Evolutionary conservation across 1,140 invertebrate species (phyloP).

Genomic region (Lutraria rhynchaena): DNA sequence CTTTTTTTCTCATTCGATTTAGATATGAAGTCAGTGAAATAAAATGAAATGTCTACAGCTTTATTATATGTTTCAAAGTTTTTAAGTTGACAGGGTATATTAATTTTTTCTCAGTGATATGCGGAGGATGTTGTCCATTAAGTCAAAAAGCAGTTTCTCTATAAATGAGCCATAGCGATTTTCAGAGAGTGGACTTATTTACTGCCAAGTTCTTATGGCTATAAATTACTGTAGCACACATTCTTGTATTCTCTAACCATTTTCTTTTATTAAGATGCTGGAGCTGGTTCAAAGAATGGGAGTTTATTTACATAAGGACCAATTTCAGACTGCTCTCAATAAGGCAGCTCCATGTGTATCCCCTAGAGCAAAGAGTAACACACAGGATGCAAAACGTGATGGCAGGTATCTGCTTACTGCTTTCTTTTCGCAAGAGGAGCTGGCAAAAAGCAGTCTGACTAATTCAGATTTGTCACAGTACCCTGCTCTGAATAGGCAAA

Average conservation of each 20-base stretch:
- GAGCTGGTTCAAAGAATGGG: not conserved
- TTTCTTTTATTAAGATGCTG: conserved; percentile 8
- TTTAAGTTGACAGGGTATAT: too few species aligned
- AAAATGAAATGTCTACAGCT: too few species aligned
- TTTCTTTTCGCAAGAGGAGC: conserved; percentile 8
- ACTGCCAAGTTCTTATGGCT: not conserved
- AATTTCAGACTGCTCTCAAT: not conserved
- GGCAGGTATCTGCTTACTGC: not conserved
- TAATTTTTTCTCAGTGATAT: too few species aligned
- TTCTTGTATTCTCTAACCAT: not conserved
- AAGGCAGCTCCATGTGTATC: not conserved
- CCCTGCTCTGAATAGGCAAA: not conserved
- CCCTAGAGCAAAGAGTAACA: not conserved
- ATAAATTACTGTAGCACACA: not conserved
- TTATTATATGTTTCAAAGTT: too few species aligned
- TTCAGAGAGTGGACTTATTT: too few species aligned
- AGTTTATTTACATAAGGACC: conserved; percentile 9
- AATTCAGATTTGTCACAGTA: conserved; percentile 12
- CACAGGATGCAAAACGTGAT: not conserved
- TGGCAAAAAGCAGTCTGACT: conserved; percentile 4
- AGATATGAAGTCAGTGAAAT: too few species aligned
- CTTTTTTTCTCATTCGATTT: too few species aligned
- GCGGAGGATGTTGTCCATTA: too few species aligned
- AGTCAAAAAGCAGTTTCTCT: too few species aligned
- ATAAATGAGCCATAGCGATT: too few species aligned